A percentile compares a stretch with the other conserved stretches of the same genome.
These are phyloP conservation scores for Haliclona indistincta DNA, from an alignment of 37 sponge, comb jelly and placozoan genomes.

Conservation along the genomic window DNA sequence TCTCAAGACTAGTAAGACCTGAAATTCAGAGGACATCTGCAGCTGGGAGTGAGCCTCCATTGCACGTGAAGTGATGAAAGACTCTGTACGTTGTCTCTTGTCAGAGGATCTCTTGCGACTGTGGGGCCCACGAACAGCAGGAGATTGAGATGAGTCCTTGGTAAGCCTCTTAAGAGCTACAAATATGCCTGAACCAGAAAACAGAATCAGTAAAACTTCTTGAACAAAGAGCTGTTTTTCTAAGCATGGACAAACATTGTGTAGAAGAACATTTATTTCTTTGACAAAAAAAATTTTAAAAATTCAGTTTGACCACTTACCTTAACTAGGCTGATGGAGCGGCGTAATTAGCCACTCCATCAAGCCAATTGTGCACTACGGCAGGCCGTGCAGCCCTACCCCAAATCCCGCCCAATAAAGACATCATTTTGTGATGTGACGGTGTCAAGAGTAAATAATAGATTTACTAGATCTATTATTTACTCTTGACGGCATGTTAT, in stretches of 20 bases:
- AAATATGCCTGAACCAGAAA: constrained; percentile 35
- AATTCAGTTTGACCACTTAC: no score
- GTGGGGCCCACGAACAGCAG: background rate
- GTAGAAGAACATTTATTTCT: no score
- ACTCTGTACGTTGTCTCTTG: background rate
- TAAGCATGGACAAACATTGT: background rate
- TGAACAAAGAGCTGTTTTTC: background rate
- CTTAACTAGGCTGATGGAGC: no score
- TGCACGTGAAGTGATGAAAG: constrained; percentile 25
- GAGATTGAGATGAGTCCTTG: constrained; percentile 5
- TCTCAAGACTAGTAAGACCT: constrained; percentile 16
- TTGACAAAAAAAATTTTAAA: no score
- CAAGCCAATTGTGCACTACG: no score
- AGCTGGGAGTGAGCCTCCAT: constrained; percentile 55
- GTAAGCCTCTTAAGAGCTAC: constrained; percentile 53
- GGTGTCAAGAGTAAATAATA: no score
- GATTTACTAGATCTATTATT: no score
- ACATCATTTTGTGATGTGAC: no score
- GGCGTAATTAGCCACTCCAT: no score
- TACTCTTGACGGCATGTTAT: no score
- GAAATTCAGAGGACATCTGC: constrained; percentile 45
- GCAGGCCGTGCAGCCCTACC: no score
- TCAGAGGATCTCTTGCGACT: background rate
- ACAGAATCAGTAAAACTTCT: background rate
- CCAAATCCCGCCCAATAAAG: no score